These are phyloP conservation scores for Pammene aurita DNA, from an alignment of 2,888 invertebrate genomes.

Conservation along the genomic window DNA sequence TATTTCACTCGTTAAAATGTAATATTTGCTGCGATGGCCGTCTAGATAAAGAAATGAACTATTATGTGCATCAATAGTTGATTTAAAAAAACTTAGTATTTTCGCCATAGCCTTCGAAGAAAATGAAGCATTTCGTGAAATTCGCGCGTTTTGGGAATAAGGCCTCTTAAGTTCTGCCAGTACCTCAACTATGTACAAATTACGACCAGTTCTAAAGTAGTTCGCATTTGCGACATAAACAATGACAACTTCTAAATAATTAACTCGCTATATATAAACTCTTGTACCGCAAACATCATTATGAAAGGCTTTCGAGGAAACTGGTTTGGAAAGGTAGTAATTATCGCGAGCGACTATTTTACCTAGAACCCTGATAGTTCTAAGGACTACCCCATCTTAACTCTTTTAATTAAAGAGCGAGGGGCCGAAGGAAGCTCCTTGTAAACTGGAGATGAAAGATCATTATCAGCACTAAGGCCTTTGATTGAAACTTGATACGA, in stretches of 20 bases:
- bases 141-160: too few species aligned
- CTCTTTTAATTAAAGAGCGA: slow-evolving; percentile 23
- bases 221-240: slow-evolving; percentile 32
- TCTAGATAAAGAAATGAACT: too few species aligned
- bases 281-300: slow-evolving; percentile 51
- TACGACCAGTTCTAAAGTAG: slow-evolving; percentile 16
- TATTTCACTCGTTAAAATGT: too few species aligned
- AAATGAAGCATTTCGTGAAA: too few species aligned
- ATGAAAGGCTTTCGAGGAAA: slow-evolving; percentile 53
- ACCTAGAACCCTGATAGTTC: slow-evolving; percentile 49
- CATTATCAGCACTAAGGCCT: slow-evolving; percentile 57
- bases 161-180: neutral
- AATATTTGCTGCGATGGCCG: too few species aligned
- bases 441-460: slow-evolving; percentile 48
- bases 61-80: too few species aligned
- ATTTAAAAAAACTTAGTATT: too few species aligned
- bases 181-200: slow-evolving; percentile 3
- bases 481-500: slow-evolving; percentile 68
- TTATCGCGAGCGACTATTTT: slow-evolving; percentile 53
- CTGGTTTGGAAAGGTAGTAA: slow-evolving; percentile 56
- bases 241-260: slow-evolving; percentile 43
- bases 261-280: slow-evolving; percentile 41
- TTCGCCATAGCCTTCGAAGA: too few species aligned
- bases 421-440: slow-evolving; percentile 34
- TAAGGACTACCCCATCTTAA: slow-evolving; percentile 45